Conservation (phyloP, 1,140 invertebrate species). For the Phortica variegata region DNA sequence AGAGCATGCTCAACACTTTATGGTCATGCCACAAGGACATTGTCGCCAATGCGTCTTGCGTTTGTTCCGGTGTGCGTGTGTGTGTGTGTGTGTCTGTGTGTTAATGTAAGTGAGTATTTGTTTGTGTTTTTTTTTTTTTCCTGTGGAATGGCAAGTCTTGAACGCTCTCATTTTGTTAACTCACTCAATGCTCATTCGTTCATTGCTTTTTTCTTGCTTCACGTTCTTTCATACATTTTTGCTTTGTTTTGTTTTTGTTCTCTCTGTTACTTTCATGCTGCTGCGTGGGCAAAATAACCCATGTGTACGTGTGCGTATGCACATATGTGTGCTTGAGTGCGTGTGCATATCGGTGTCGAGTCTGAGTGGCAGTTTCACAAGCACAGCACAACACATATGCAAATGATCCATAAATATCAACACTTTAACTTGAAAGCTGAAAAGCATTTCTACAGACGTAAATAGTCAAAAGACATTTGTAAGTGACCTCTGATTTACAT, state of each 20-base stretch:
- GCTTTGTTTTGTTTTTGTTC: constrained; percentile 1
- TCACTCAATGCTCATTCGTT: neutral
- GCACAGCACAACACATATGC: too few relatives aligned
- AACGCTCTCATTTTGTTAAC: constrained; percentile 35
- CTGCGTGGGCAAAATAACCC: too few relatives aligned
- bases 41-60: constrained; percentile 19
- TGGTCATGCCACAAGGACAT: too few relatives aligned
- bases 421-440: constrained; percentile 35
- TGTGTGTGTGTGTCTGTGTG: constrained; percentile 6
- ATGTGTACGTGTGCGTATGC: too few relatives aligned
- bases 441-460: too few relatives aligned
- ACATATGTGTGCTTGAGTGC: too few relatives aligned
- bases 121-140: too few relatives aligned
- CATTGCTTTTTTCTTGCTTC: neutral
- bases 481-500: too few relatives aligned
- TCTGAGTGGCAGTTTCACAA: too few relatives aligned
- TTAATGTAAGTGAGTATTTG: constrained; percentile 12
- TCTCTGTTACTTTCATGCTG: too few relatives aligned
- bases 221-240: neutral
- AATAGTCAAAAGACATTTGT: too few relatives aligned
- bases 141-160: constrained; percentile 48
- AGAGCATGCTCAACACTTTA: neutral
- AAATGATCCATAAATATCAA: constrained; percentile 55
- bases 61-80: constrained; percentile 4
- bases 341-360: too few relatives aligned